A percentile compares a stretch with the other conserved stretches of the same genome.
These are phyloP conservation scores for Axis porcinus DNA, from an alignment of 2,113 vertebrate species.

Conservation along the genomic window DNA sequence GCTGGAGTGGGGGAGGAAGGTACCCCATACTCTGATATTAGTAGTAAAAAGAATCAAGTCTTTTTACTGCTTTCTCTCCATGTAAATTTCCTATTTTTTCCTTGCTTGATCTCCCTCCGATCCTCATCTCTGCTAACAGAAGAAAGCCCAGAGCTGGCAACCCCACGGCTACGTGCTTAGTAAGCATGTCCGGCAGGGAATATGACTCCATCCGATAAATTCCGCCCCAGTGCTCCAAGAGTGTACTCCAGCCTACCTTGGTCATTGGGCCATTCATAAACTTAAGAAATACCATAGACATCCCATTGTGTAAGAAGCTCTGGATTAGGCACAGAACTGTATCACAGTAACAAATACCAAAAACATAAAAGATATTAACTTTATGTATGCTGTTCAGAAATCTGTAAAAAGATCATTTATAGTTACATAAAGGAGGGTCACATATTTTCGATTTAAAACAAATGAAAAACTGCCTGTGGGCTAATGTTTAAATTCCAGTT, in stretches of 20 bases:
- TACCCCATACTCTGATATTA: not conserved
- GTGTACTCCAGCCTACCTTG: too few species aligned
- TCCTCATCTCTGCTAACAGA: not conserved
- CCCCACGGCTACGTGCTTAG: not conserved
- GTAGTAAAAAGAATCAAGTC: not conserved
- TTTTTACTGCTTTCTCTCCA: not conserved
- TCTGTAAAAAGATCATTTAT: not conserved
- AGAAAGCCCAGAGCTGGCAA: not conserved
- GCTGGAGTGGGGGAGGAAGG: not conserved
- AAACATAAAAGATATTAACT: not conserved
- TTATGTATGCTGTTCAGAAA: not conserved
- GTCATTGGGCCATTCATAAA: not conserved
- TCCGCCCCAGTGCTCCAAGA: not conserved
- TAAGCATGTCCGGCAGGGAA: not conserved
- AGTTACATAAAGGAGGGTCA: not conserved
- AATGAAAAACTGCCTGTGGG: not conserved
- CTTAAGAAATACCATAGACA: not conserved
- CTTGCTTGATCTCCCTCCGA: not conserved
- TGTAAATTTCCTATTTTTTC: accelerated
- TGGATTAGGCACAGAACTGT: not conserved
- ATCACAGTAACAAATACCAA: not conserved
- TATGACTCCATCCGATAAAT: not conserved
- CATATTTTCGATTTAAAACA: not conserved
- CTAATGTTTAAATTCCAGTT: not conserved
- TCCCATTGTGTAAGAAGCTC: not conserved